These are phyloP conservation scores for Halisarca cf. caerulea DNA, from an alignment of 37 sponge, comb jelly and placozoan genomes.

Conservation along the genomic window DNA sequence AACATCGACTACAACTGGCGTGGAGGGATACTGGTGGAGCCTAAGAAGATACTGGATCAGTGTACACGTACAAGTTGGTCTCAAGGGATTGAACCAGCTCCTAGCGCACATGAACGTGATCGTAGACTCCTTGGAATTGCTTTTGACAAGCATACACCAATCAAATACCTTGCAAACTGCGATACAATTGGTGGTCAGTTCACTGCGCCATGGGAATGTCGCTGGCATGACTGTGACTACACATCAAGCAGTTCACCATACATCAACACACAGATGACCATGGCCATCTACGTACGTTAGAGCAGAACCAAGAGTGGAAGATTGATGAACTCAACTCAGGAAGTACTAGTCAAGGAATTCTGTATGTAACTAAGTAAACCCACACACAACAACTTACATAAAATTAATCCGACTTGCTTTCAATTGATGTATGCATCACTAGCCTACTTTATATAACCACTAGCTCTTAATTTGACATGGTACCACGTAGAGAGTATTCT, in stretches of 20 bases:
- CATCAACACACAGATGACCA: not conserved
- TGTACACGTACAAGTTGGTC: not conserved
- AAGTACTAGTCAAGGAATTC: too few relatives aligned
- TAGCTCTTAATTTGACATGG: too few relatives aligned
- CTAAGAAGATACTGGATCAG: not conserved
- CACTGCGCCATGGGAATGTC: not conserved
- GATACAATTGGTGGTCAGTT: not conserved
- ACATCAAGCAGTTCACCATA: too few relatives aligned
- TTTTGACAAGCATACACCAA: not conserved
- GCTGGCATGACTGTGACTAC: not conserved
- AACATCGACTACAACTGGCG: constrained; percentile 24
- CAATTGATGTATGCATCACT: too few relatives aligned
- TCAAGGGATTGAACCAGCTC: not conserved
- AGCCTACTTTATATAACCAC: too few relatives aligned
- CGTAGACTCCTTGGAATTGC: constrained; percentile 2
- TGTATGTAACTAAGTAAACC: too few relatives aligned
- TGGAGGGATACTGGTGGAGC: constrained; percentile 22
- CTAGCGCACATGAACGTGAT: not conserved
- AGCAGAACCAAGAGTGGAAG: not conserved
- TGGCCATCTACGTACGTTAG: constrained; percentile 6
- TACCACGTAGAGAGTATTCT: too few relatives aligned
- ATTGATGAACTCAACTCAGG: too few relatives aligned
- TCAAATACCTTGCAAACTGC: not conserved
- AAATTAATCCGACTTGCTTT: too few relatives aligned
- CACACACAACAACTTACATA: too few relatives aligned